These are phyloP conservation scores for Athene cunicularia DNA, from an alignment of 2,113 vertebrate species.

Conservation along the genomic window DNA sequence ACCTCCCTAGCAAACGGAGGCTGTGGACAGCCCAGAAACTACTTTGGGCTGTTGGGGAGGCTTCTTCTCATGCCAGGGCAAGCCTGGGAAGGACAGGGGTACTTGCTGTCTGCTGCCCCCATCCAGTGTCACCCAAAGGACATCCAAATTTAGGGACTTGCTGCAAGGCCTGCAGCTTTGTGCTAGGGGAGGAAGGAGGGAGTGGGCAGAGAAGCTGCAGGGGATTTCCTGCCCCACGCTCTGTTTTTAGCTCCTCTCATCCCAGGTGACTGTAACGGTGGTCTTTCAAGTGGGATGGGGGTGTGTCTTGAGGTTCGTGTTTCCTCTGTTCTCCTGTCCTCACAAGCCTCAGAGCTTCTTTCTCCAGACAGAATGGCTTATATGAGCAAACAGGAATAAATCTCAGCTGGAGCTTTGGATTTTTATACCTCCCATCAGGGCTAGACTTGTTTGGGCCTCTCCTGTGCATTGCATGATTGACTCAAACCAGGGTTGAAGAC, in stretches of 20 bases:
- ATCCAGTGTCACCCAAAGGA: background rate
- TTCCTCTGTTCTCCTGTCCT: background rate
- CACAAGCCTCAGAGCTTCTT: background rate
- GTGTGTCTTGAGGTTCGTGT: background rate
- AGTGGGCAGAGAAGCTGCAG: background rate
- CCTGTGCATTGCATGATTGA: fast-evolving
- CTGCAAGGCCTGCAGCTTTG: background rate
- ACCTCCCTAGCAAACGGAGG: background rate
- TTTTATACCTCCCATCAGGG: background rate
- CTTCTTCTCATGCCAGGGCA: background rate
- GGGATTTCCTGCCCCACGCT: background rate
- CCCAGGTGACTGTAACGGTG: background rate
- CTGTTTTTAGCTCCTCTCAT: background rate
- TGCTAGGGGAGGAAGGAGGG: too few species aligned
- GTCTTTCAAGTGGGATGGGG: background rate
- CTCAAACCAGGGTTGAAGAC: background rate
- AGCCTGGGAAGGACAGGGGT: background rate
- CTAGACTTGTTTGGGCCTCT: background rate
- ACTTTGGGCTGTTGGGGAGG: background rate
- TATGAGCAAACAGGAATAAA: background rate
- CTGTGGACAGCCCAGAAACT: background rate
- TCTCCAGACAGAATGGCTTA: background rate
- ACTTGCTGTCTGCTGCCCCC: background rate
- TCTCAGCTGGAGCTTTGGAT: background rate
- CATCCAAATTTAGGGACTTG: background rate